Conservation (phyloP, 2,888 invertebrate species). For the Caenorhabditis sp. region DNA sequence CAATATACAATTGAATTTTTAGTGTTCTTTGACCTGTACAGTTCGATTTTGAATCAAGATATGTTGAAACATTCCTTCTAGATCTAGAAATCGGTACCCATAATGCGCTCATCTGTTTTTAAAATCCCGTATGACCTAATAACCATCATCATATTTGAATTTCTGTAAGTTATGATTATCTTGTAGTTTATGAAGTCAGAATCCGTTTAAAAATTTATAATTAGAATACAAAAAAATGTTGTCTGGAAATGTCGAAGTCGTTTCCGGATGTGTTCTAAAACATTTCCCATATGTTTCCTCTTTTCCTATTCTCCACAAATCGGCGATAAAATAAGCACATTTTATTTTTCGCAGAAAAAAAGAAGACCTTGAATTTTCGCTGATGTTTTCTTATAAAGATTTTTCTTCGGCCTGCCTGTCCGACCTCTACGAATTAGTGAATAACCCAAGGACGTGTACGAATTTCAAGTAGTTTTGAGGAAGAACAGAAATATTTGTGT, state of each 20-base stretch:
- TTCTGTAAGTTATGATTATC: no score
- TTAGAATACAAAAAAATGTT: no score
- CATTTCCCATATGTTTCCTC: background rate
- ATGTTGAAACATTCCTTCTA: no score
- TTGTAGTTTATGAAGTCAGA: no score
- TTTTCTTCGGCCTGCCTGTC: background rate
- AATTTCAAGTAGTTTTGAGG: slow-evolving; percentile 3
- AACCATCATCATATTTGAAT: no score
- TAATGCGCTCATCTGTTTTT: no score
- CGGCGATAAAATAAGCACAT: background rate
- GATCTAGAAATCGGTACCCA: no score
- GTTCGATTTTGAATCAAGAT: no score
- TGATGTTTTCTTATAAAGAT: slow-evolving; percentile 1
- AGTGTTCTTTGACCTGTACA: no score
- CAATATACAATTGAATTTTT: no score
- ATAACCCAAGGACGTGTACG: slow-evolving; percentile 1
- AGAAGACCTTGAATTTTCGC: background rate
- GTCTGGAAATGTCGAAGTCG: background rate
- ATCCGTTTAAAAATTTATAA: no score
- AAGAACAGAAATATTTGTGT: background rate
- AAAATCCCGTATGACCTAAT: no score
- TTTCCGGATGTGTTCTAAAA: background rate
- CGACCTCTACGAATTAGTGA: slow-evolving; percentile 4
- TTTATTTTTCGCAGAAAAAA: background rate
- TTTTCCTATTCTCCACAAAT: background rate